Conservation (phyloP, 2,888 invertebrate species). For the Onthophagus sagittarius region DNA sequence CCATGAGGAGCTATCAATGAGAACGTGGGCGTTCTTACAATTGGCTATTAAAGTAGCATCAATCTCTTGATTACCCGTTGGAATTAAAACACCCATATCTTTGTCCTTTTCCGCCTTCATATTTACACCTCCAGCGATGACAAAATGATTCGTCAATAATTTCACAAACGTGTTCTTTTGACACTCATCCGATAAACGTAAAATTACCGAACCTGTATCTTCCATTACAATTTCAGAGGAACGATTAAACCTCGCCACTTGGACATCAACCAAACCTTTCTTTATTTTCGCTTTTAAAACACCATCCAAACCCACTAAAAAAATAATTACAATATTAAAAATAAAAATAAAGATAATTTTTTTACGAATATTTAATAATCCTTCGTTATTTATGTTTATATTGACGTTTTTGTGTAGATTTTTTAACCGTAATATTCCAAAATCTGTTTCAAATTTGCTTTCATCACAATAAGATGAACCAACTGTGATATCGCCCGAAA, state of each 20-base stretch:
- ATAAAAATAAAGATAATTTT: neutral
- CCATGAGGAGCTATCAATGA: conserved; percentile 35
- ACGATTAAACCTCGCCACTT: conserved; percentile 40
- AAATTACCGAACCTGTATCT: conserved; percentile 35
- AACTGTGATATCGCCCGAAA: conserved; percentile 37
- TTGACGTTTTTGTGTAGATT: conserved; percentile 40
- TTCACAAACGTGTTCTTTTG: conserved; percentile 35
- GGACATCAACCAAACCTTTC: conserved; percentile 40
- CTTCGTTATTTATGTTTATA: conserved; percentile 34
- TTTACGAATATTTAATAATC: conserved; percentile 38
- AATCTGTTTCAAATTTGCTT: conserved; percentile 35
- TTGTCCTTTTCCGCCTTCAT: conserved; percentile 22
- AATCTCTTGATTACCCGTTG: conserved; percentile 18
- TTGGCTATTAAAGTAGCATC: conserved; percentile 25
- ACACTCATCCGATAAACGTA: conserved; percentile 39
- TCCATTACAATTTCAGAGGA: conserved; percentile 38
- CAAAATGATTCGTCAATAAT: conserved; percentile 26
- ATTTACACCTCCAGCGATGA: conserved; percentile 29
- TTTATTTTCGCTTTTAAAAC: conserved; percentile 37
- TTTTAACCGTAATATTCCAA: conserved; percentile 37
- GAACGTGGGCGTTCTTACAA: conserved; percentile 33
- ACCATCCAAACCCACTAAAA: conserved; percentile 46
- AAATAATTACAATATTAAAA: conserved; percentile 12
- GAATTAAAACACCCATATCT: conserved; percentile 26
- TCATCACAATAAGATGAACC: conserved; percentile 40